Conservation (phyloP, 2,113 vertebrate species). For the Mesoclemmys tuberculata region DNA sequence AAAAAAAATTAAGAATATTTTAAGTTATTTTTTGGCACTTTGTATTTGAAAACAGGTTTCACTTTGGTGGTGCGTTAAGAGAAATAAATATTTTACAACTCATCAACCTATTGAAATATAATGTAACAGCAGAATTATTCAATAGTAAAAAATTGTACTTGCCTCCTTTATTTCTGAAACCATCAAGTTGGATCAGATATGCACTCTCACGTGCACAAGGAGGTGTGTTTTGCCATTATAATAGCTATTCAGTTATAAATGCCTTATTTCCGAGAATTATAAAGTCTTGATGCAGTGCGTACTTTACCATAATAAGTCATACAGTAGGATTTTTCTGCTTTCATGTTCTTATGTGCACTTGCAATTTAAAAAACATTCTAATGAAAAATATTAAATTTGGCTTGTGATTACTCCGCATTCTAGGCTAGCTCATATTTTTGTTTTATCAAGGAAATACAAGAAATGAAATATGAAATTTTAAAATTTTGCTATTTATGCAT, state of each 20-base stretch:
- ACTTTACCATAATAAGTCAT: neutral
- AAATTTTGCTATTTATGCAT: neutral
- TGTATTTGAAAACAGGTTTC: neutral
- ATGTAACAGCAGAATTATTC: neutral
- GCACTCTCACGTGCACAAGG: neutral
- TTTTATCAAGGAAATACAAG: neutral
- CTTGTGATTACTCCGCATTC: neutral
- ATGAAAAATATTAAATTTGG: neutral
- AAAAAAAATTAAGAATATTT: neutral
- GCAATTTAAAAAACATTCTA: neutral
- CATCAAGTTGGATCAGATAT: neutral
- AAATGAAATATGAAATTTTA: neutral
- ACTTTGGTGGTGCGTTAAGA: neutral
- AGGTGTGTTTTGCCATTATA: neutral
- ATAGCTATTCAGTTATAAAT: neutral
- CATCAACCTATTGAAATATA: neutral
- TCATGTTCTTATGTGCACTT: accelerated
- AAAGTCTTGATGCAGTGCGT: neutral
- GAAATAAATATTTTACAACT: neutral
- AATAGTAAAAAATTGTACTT: neutral
- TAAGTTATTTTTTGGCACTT: neutral
- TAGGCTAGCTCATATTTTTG: neutral
- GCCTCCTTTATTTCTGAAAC: neutral
- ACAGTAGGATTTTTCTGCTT: neutral
- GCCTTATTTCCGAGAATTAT: neutral